phyloP scores from a whole-genome alignment of 30 jellyfish, hydroid and myxozoan genomes.

The Pseudorhiza aurosa region DNA sequence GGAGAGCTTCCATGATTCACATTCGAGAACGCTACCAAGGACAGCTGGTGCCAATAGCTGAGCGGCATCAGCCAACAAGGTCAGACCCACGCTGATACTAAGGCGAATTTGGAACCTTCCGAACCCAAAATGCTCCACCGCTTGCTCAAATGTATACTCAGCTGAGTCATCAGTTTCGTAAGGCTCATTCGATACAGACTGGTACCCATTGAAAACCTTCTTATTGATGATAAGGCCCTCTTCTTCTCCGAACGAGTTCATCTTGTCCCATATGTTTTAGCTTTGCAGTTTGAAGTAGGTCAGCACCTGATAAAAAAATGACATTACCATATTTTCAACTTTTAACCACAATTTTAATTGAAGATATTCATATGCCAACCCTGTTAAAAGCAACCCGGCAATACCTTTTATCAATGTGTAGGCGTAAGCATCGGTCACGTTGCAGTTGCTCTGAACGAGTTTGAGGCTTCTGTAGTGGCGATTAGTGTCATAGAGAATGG shows the following conservation, averaged over 20 bases:
- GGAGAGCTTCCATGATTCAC: constrained; percentile 57
- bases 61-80: constrained; percentile 60
- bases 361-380: too few species aligned
- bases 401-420: too few species aligned
- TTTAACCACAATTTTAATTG: too few species aligned
- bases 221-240: neutral
- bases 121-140: constrained; percentile 73
- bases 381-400: too few species aligned
- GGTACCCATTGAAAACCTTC: neutral
- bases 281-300: too few species aligned
- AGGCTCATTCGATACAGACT: neutral
- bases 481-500: too few species aligned
- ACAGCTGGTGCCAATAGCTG: constrained; percentile 59
- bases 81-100: constrained; percentile 57
- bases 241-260: constrained; percentile 13
- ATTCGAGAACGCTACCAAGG: constrained; percentile 53
- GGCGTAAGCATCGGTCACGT: too few species aligned
- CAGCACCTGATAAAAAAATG: too few species aligned
- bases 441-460: too few species aligned
- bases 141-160: constrained; percentile 65
- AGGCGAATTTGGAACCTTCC: constrained; percentile 73
- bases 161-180: neutral
- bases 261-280: too few species aligned
- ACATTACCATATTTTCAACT: too few species aligned
- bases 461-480: neutral